Conservation (phyloP, 2,797 vertebrate genomes). For the Salmo trutta region DNA sequence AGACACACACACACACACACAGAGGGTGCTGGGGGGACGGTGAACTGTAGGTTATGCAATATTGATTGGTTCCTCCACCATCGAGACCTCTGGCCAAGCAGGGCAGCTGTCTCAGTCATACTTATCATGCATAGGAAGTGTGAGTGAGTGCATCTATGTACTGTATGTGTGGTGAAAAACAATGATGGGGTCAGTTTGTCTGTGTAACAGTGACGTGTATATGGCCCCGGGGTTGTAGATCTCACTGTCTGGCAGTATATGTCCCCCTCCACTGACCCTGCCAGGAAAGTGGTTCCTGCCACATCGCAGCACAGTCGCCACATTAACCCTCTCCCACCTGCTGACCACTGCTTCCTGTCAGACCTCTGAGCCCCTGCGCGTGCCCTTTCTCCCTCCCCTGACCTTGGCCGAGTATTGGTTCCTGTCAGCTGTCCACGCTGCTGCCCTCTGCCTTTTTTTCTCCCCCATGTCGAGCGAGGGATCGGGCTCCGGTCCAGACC, state of each 20-base stretch:
- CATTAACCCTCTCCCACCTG: conserved; percentile 32
- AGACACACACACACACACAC: background rate
- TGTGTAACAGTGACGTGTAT: background rate
- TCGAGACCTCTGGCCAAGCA: no score
- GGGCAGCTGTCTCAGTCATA: no score
- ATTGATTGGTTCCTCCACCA: no score
- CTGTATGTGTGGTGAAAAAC: conserved; percentile 3
- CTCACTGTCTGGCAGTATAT: background rate
- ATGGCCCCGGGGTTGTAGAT: background rate
- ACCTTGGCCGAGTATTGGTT: conserved; percentile 69
- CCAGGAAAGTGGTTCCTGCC: conserved; percentile 21
- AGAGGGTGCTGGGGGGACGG: background rate
- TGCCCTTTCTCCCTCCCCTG: conserved; percentile 41
- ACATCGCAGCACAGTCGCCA: conserved; percentile 12
- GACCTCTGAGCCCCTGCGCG: conserved; percentile 25
- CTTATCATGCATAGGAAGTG: no score
- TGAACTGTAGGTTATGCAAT: no score
- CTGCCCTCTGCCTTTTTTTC: conserved; percentile 65
- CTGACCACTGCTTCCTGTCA: conserved; percentile 46
- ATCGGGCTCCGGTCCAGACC: conserved; percentile 55
- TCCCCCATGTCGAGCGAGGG: conserved; percentile 48
- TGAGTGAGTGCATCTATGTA: background rate
- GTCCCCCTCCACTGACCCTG: conserved; percentile 19
- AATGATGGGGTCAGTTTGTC: background rate
- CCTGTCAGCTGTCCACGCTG: conserved; percentile 73